A percentile compares a stretch with the other conserved stretches of the same genome.
These are phyloP conservation scores for Plutella xylostella DNA, from an alignment of 2,888 invertebrate species.

Conservation along the genomic window DNA sequence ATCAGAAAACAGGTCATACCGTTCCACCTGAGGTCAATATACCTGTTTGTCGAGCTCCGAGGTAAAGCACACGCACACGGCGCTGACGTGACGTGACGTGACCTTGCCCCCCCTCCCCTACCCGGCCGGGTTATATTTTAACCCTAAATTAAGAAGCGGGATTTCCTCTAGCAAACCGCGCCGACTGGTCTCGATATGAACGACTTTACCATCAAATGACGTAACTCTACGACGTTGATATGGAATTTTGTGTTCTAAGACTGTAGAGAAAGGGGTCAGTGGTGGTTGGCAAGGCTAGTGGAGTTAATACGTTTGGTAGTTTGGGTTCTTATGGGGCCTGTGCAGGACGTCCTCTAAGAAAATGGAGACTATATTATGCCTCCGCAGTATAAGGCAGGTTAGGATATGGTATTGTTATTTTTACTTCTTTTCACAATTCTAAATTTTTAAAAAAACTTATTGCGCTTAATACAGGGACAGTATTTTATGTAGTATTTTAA, in stretches of 20 bases:
- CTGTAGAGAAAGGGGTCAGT: constrained; percentile 4
- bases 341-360: constrained; percentile 55
- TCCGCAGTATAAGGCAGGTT: constrained; percentile 32
- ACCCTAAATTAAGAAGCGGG: constrained; percentile 50
- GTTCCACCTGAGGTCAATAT: no score
- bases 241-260: neutral
- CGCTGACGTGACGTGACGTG: constrained; percentile 26
- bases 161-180: constrained; percentile 42
- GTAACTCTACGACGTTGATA: constrained; percentile 14
- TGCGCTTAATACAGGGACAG: no score
- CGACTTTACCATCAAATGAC: constrained; percentile 19
- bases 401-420: no score
- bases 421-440: no score
- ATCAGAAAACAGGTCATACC: no score
- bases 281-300: constrained; percentile 8
- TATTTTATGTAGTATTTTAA: no score
- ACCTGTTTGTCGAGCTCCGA: no score
- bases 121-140: constrained; percentile 37
- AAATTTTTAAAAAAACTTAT: no score
- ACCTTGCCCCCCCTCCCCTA: constrained; percentile 35
- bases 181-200: constrained; percentile 42
- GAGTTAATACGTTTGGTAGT: constrained; percentile 41
- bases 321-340: constrained; percentile 36
- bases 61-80: no score
- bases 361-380: constrained; percentile 61